A percentile compares a stretch with the other conserved stretches of the same genome.
Evolutionary conservation across 2,113 vertebrate species (phyloP).

Genomic region (Rhineura floridana): DNA sequence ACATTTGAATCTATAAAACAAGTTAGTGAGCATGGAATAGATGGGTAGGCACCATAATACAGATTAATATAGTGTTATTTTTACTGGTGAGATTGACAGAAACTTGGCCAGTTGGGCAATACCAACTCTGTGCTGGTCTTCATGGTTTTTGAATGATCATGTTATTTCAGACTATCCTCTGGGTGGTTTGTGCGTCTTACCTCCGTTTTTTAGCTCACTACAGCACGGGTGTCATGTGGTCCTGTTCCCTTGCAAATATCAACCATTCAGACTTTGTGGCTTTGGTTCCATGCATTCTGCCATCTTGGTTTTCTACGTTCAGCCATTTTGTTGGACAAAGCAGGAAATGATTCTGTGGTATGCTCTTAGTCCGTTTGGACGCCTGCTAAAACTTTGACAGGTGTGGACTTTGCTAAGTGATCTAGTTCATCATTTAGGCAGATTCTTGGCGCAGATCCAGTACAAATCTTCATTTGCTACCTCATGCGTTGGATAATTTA

Average conservation of each 20-base stretch:
- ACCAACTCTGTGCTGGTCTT: not conserved
- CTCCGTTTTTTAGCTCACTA: not conserved
- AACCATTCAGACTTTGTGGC: not conserved
- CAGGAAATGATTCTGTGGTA: not conserved
- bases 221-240: no score
- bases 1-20: not conserved
- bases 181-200: not conserved
- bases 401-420: not conserved
- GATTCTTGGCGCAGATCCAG: not conserved
- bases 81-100: not conserved
- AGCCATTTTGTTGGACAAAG: not conserved
- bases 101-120: no score
- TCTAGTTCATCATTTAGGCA: not conserved
- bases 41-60: not conserved
- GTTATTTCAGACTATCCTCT: not conserved
- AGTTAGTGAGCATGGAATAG: not conserved
- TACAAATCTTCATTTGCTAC: conserved; percentile 8
- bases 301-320: not conserved
- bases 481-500: not conserved
- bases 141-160: not conserved
- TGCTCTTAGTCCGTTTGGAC: not conserved
- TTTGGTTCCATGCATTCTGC: not conserved
- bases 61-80: not conserved
- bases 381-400: not conserved
- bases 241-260: not conserved